Percentiles rank a stretch among this genome's conserved stretches.
These are phyloP conservation scores for Lochmaea crataegi DNA, from an alignment of 2,888 invertebrate genomes.

Conservation along the genomic window DNA sequence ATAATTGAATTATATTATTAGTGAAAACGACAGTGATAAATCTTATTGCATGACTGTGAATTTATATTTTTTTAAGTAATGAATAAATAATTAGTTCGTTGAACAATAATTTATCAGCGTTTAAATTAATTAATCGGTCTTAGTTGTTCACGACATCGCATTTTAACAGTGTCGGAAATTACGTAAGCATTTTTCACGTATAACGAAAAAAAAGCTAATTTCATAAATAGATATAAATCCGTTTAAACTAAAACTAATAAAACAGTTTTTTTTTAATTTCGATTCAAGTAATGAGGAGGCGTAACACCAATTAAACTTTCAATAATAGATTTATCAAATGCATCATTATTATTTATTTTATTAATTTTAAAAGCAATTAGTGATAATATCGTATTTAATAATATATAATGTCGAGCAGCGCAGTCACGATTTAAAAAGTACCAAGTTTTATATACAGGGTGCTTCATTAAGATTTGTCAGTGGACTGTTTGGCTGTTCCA, in stretches of 20 bases:
- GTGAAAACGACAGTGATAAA: too few species aligned
- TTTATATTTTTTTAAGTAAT: too few species aligned
- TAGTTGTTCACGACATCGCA: neutral
- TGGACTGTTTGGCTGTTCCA: too few species aligned
- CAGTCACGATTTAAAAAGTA: conserved; percentile 19
- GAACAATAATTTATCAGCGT: neutral
- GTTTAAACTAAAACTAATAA: conserved; percentile 29
- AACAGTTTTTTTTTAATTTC: conserved; percentile 41
- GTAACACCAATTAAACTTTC: conserved; percentile 51
- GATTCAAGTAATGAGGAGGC: conserved; percentile 48
- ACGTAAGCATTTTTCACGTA: neutral
- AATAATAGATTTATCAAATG: conserved; percentile 44
- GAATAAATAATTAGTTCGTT: neutral
- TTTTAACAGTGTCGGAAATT: neutral
- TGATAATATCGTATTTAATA: conserved; percentile 18
- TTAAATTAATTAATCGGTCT: conserved; percentile 3
- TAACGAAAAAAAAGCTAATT: neutral
- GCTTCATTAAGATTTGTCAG: too few species aligned
- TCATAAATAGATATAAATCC: conserved; percentile 30
- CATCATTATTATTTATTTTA: conserved; percentile 31
- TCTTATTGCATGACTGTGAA: too few species aligned
- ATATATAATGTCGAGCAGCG: conserved; percentile 22
- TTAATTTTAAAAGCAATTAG: conserved; percentile 30
- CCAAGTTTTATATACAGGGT: too few species aligned
- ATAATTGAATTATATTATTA: too few species aligned